phyloP scores from a whole-genome alignment of 1,140 invertebrate species.

The roundworm (Caenorhabditis elegans) region DNA sequence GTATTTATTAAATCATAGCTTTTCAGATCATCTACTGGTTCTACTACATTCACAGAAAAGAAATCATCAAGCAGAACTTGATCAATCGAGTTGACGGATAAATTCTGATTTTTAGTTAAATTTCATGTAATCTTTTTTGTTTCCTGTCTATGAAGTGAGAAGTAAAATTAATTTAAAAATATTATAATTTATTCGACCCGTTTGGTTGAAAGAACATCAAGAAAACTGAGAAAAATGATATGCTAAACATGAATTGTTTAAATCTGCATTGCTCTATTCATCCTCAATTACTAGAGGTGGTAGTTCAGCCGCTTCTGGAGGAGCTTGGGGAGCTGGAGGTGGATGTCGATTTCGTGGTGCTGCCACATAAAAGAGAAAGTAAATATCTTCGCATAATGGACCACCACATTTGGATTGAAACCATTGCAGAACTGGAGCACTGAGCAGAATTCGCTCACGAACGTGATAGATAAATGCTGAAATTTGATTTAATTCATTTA shows the following conservation, averaged over 20 bases:
- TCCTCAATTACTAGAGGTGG: neutral
- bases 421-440: conserved; percentile 1
- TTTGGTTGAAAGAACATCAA: neutral
- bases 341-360: neutral
- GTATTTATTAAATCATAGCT: neutral
- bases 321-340: neutral
- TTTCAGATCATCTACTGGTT: conserved; percentile 54
- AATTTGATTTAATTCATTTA: too few species aligned
- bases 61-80: conserved; percentile 22
- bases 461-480: neutral
- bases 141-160: too few species aligned
- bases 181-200: too few species aligned
- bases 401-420: conserved; percentile 6
- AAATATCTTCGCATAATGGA: conserved; percentile 8
- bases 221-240: neutral
- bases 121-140: neutral
- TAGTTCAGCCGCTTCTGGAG: neutral
- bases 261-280: neutral
- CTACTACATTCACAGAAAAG: conserved; percentile 44
- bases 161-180: too few species aligned
- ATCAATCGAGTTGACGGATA: conserved; percentile 18
- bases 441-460: conserved; percentile 25
- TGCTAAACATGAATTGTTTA: neutral
- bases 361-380: conserved; percentile 6
- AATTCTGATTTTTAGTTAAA: neutral